These are phyloP conservation scores for Lepidurus packardi DNA, from an alignment of 1,140 invertebrate species.

Conservation along the genomic window DNA sequence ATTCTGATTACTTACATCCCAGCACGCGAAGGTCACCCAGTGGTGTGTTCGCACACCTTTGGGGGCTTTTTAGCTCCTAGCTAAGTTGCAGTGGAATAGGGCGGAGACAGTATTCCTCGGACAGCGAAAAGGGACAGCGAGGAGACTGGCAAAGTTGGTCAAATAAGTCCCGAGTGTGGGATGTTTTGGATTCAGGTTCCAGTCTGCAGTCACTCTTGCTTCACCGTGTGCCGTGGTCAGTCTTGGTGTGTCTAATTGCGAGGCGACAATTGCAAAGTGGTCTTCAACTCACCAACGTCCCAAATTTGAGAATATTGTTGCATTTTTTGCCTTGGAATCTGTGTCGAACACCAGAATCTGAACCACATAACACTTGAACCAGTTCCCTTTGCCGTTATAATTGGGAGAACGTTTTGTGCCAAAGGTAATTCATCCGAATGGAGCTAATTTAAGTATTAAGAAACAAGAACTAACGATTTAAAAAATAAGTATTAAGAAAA, in stretches of 20 bases:
- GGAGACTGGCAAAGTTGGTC: neutral
- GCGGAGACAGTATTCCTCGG: neutral
- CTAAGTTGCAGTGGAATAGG: no score
- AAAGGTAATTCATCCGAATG: neutral
- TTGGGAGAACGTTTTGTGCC: neutral
- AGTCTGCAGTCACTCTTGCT: neutral
- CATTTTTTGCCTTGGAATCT: neutral
- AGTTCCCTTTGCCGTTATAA: neutral
- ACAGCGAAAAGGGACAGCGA: neutral
- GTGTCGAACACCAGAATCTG: neutral
- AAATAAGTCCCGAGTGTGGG: neutral
- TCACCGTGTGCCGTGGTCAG: neutral
- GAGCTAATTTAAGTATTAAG: neutral
- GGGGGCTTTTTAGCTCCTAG: neutral
- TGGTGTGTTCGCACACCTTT: neutral
- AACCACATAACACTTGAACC: neutral
- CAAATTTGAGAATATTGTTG: no score
- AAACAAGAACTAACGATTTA: neutral
- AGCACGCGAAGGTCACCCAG: neutral
- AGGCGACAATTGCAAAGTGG: neutral
- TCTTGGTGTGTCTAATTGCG: neutral
- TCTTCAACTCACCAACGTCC: neutral
- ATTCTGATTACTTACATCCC: neutral
- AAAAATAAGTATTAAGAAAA: conserved; percentile 8
- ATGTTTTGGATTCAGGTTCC: neutral